These are phyloP conservation scores for Ploceus nigricollis DNA, from an alignment of 2,113 vertebrate species.

Conservation along the genomic window DNA sequence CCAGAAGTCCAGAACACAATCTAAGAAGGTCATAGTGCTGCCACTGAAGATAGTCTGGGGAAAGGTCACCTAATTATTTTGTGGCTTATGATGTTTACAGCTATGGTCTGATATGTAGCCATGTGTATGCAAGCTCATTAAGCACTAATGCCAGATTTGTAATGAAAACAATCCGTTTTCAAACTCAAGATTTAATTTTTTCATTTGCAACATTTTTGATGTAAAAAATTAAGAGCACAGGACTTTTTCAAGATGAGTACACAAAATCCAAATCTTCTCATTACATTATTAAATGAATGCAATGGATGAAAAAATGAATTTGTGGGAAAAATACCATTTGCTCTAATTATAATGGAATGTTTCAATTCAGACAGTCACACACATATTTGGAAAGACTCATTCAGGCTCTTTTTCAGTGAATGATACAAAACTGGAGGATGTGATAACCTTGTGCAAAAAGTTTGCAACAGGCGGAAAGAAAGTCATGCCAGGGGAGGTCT, in stretches of 20 bases:
- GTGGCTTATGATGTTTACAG: constrained; percentile 39
- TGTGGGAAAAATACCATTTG: constrained; percentile 7
- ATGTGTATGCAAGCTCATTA: constrained; percentile 55
- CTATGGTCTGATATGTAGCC: constrained; percentile 26
- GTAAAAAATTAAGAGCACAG: not conserved
- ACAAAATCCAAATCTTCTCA: constrained; percentile 14
- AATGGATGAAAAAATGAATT: constrained; percentile 22
- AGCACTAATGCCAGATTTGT: constrained; percentile 31
- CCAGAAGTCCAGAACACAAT: constrained; percentile 43
- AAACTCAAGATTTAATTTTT: constrained; percentile 44
- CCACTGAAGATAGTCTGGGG: constrained; percentile 19
- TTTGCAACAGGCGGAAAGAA: not conserved
- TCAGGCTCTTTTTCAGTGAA: not conserved
- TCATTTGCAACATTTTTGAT: constrained; percentile 55
- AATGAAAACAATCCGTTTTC: constrained; percentile 67
- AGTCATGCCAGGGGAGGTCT: accelerated
- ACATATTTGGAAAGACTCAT: not conserved
- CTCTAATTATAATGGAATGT: constrained; percentile 22
- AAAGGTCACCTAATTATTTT: constrained; percentile 67
- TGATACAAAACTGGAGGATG: not conserved
- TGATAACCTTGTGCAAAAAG: not conserved
- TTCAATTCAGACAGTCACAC: constrained; percentile 29
- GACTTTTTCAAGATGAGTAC: not conserved
- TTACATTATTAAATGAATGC: constrained; percentile 43
- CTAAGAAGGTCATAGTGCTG: constrained; percentile 57